A percentile compares a stretch with the other conserved stretches of the same genome.
These are phyloP conservation scores for Gadus chalcogrammus DNA, from an alignment of 2,113 vertebrate genomes.

Conservation along the genomic window DNA sequence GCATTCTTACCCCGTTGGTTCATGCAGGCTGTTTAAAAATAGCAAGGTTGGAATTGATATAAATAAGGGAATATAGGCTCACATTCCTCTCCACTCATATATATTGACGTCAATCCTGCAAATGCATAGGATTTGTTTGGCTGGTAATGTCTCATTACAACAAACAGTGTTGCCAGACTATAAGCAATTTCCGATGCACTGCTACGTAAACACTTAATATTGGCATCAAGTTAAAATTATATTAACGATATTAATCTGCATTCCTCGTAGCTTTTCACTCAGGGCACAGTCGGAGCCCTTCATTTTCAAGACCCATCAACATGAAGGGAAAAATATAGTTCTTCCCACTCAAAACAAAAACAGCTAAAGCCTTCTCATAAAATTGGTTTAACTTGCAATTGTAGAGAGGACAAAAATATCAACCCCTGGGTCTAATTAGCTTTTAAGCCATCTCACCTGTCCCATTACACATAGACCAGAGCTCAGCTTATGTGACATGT, in stretches of 20 bases:
- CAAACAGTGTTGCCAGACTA: neutral
- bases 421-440: constrained; percentile 42
- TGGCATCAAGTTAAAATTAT: neutral
- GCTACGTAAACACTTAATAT: neutral
- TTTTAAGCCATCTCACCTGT: constrained; percentile 39
- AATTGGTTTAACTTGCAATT: constrained; percentile 9
- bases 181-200: neutral
- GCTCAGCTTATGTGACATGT: constrained; percentile 39
- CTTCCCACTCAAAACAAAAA: neutral
- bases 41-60: no score
- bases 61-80: no score
- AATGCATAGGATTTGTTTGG: no score
- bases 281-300: no score
- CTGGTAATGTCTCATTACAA: neutral
- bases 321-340: no score
- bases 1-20: no score
- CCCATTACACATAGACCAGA: constrained; percentile 17
- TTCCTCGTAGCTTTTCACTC: no score
- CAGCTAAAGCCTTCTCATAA: neutral
- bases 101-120: no score
- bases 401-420: constrained; percentile 7
- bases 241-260: neutral
- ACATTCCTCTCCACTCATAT: no score
- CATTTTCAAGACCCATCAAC: no score
- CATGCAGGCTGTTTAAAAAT: no score